Evolutionary conservation across 2,113 vertebrate genomes (phyloP).

Genomic region (Marmota monax): DNA sequence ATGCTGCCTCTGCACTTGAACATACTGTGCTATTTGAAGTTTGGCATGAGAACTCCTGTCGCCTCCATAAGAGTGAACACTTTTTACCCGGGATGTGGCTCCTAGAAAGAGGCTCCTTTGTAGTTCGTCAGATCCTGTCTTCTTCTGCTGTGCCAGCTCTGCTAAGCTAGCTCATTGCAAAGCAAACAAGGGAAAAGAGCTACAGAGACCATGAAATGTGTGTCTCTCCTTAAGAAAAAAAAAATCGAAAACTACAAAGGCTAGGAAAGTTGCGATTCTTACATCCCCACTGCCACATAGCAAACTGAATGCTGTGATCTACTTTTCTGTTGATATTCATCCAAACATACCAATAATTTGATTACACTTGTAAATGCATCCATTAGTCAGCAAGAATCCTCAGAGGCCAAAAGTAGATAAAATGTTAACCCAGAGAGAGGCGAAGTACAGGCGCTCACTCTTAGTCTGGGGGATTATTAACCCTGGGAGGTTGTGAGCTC

Average conservation of each 20-base stretch:
- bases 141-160: background rate
- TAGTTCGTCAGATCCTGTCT: background rate
- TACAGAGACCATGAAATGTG: background rate
- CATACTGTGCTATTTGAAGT: background rate
- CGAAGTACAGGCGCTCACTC: background rate
- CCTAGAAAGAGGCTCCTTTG: background rate
- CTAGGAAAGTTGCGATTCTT: background rate
- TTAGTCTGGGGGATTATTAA: background rate
- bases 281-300: rapidly evolving
- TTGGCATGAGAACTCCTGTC: rapidly evolving
- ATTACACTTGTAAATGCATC: background rate
- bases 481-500: background rate
- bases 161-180: background rate
- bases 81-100: background rate
- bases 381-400: background rate
- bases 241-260: background rate
- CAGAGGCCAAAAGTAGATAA: background rate
- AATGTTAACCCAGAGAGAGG: background rate
- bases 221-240: background rate
- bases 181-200: background rate
- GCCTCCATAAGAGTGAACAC: background rate
- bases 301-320: background rate
- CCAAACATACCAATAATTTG: background rate
- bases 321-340: background rate
- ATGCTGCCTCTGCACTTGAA: background rate